These are phyloP conservation scores for Archips xylosteana DNA, from an alignment of 2,888 invertebrate species.

Conservation along the genomic window DNA sequence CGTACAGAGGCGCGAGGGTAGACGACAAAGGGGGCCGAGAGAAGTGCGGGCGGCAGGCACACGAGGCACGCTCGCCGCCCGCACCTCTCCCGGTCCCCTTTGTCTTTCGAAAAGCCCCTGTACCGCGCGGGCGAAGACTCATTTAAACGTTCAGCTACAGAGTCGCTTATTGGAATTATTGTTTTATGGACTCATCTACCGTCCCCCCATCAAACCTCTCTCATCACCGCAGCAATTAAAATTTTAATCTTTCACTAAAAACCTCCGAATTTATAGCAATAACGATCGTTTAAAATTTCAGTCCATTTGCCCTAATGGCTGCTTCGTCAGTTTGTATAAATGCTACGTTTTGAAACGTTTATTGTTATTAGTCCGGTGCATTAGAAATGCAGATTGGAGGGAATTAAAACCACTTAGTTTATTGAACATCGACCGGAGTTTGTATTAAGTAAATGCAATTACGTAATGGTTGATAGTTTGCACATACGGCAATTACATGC, in stretches of 20 bases:
- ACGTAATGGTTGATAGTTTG: background rate
- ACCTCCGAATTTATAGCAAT: slow-evolving; percentile 2
- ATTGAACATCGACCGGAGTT: background rate
- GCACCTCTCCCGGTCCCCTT: no score
- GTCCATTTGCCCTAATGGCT: slow-evolving; percentile 27
- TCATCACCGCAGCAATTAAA: background rate
- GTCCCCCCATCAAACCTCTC: background rate
- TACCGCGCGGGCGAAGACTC: no score
- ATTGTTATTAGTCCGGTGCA: background rate
- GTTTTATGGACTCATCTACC: no score
- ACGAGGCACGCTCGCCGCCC: no score
- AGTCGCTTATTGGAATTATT: no score
- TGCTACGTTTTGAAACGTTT: slow-evolving; percentile 1
- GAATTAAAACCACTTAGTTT: slow-evolving; percentile 1
- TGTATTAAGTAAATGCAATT: background rate
- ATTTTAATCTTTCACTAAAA: background rate
- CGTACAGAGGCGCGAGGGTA: no score
- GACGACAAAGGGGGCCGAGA: no score
- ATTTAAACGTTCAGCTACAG: no score
- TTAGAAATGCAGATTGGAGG: slow-evolving; percentile 5
- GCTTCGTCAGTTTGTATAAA: slow-evolving; percentile 6
- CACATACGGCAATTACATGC: background rate
- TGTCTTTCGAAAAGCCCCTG: no score
- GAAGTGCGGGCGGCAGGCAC: no score
- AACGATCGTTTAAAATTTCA: slow-evolving; percentile 15